Evolutionary conservation across 1,140 invertebrate species (phyloP).

Genomic region (Brachionus koreanus): DNA sequence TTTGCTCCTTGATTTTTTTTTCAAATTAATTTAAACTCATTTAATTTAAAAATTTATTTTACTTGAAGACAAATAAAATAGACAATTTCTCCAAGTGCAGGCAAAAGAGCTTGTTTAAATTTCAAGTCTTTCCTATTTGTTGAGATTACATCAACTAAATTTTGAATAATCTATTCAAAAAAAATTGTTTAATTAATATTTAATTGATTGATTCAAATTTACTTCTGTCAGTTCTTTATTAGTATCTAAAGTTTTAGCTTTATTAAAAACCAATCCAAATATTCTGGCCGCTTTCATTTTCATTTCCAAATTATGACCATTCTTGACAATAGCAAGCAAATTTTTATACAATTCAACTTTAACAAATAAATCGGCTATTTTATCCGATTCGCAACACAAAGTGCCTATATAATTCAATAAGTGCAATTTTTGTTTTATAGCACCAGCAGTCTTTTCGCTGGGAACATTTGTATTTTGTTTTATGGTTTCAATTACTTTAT

Average conservation of each 20-base stretch:
- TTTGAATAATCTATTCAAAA: constrained; percentile 19
- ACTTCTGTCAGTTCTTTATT: constrained; percentile 9
- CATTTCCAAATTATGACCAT: constrained; percentile 37
- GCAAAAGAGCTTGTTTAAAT: constrained; percentile 54
- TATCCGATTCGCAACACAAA: constrained; percentile 45
- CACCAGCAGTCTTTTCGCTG: not conserved
- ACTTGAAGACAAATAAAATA: constrained; percentile 50
- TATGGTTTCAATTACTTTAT: constrained; percentile 51
- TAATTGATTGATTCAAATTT: not conserved
- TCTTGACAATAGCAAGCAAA: constrained; percentile 13
- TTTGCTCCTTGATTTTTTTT: not conserved
- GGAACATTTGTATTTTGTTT: constrained; percentile 47
- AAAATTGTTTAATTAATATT: not conserved
- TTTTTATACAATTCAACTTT: constrained; percentile 15
- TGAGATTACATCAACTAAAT: constrained; percentile 54
- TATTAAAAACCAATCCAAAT: constrained; percentile 27
- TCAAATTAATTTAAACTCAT: not conserved
- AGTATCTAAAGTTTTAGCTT: not conserved
- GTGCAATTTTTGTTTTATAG: constrained; percentile 48
- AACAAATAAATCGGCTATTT: constrained; percentile 18
- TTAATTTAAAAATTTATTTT: not conserved
- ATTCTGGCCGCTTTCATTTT: constrained; percentile 33
- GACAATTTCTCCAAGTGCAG: constrained; percentile 55
- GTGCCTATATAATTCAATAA: constrained; percentile 54
- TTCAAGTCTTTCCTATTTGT: constrained; percentile 54